Percentiles rank a stretch among this genome's conserved stretches.
Evolutionary conservation across 2,797 vertebrate species (phyloP).

Genomic region (Melanotaenia trifasciata): DNA sequence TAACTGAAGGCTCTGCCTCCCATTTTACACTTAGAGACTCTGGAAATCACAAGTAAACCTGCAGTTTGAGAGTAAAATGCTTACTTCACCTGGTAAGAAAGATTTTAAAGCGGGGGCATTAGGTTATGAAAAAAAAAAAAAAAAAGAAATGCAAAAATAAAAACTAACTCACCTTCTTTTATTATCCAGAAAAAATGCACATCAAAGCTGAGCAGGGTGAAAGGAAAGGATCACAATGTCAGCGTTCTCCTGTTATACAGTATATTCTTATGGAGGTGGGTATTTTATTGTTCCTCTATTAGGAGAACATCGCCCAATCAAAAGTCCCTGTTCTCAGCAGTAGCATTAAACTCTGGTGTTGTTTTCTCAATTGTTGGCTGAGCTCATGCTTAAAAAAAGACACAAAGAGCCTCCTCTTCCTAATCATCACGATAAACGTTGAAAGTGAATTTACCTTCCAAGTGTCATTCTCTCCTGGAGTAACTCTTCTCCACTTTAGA

Average conservation of each 20-base stretch:
- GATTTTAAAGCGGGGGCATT: too few species aligned
- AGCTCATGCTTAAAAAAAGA: slow-evolving; percentile 56
- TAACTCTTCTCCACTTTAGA: slow-evolving; percentile 73
- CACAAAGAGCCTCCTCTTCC: slow-evolving; percentile 77
- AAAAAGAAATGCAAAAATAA: too few species aligned
- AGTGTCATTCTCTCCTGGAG: slow-evolving; percentile 75
- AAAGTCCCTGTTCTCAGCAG: slow-evolving; percentile 36
- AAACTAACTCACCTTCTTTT: neutral
- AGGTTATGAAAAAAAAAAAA: too few species aligned
- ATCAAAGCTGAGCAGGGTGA: neutral
- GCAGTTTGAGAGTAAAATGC: too few species aligned
- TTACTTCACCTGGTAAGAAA: too few species aligned
- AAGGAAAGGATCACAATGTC: slow-evolving; percentile 20
- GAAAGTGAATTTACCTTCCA: slow-evolving; percentile 68
- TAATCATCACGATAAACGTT: slow-evolving; percentile 78
- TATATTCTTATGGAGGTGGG: slow-evolving; percentile 5
- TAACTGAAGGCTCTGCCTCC: too few species aligned
- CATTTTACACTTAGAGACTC: too few species aligned
- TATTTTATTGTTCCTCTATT: neutral
- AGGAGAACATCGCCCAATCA: slow-evolving; percentile 26
- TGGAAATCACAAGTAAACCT: too few species aligned
- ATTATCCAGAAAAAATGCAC: neutral
- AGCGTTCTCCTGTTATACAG: slow-evolving; percentile 2
- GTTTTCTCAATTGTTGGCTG: slow-evolving; percentile 51
- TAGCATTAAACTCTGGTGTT: slow-evolving; percentile 42